Percentiles rank a stretch among this genome's conserved stretches.
Evolutionary conservation across 2,888 invertebrate species (phyloP).

Genomic region (Oeneis ivallda): DNA sequence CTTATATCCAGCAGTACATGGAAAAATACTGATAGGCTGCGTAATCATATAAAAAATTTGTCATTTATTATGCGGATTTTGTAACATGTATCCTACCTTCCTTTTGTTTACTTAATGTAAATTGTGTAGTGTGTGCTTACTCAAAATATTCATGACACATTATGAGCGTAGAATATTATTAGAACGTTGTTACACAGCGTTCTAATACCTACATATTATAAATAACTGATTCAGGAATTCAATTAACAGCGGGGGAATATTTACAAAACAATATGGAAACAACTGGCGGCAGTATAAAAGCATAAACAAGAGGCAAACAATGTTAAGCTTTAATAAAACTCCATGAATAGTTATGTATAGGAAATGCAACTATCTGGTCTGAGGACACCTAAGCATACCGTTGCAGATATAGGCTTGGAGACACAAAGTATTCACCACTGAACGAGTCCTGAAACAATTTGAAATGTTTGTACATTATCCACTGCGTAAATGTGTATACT

Average conservation of each 20-base stretch:
- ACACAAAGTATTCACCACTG: slow-evolving; percentile 68
- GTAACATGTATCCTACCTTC: slow-evolving; percentile 10
- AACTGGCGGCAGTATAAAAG: slow-evolving; percentile 47
- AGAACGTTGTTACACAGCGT: slow-evolving; percentile 36
- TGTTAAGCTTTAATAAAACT: slow-evolving; percentile 72
- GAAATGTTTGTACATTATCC: slow-evolving; percentile 39
- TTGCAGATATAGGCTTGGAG: slow-evolving; percentile 73
- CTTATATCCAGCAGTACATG: too few species aligned
- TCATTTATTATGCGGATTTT: slow-evolving; percentile 17
- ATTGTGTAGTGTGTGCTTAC: slow-evolving; percentile 31
- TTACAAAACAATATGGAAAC: slow-evolving; percentile 48
- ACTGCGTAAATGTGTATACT: slow-evolving; percentile 44
- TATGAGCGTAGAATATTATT: slow-evolving; percentile 37
- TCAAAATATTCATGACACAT: slow-evolving; percentile 38
- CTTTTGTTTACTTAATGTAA: slow-evolving; percentile 27
- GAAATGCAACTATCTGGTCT: slow-evolving; percentile 78
- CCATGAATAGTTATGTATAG: slow-evolving; percentile 65
- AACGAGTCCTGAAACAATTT: slow-evolving; percentile 55
- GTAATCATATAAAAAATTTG: not conserved
- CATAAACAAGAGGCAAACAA: slow-evolving; percentile 57
- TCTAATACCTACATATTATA: slow-evolving; percentile 40
- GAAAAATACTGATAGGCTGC: not conserved
- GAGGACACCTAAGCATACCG: slow-evolving; percentile 72
- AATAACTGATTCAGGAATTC: slow-evolving; percentile 43
- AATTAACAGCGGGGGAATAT: slow-evolving; percentile 44